These are phyloP conservation scores for Mactra quadrangularis DNA, from an alignment of 1,140 invertebrate genomes.

Conservation along the genomic window DNA sequence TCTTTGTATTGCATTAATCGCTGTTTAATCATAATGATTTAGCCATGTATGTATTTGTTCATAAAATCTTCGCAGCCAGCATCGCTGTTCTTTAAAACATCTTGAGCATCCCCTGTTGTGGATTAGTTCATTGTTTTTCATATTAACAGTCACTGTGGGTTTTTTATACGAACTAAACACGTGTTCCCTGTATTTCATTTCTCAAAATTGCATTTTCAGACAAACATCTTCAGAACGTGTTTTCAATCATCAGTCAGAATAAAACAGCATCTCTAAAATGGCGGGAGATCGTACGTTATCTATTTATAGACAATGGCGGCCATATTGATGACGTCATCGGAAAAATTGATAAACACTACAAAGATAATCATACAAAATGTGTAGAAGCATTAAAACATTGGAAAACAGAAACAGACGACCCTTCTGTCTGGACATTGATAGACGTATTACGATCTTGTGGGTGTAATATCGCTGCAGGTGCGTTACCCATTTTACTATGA, in stretches of 20 bases:
- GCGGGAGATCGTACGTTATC: conserved; percentile 28
- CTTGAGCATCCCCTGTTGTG: too few species aligned
- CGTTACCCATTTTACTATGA: background rate
- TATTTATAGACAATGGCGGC: background rate
- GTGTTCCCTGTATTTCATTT: too few species aligned
- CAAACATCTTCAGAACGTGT: conserved; percentile 18
- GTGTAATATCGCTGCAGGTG: conserved; percentile 38
- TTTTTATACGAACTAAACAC: too few species aligned
- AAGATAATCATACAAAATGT: conserved; percentile 16
- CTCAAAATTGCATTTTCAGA: too few species aligned
- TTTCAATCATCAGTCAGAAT: conserved; percentile 18
- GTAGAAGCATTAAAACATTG: conserved; percentile 14
- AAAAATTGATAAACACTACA: conserved; percentile 41
- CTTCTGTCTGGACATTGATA: conserved; percentile 30
- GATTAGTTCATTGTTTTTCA: too few species aligned
- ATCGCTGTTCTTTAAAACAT: too few species aligned
- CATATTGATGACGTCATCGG: conserved; percentile 3
- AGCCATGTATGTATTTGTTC: too few species aligned
- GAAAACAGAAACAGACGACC: background rate
- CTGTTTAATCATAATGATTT: too few species aligned
- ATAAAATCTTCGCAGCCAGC: too few species aligned
- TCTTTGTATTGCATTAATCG: too few species aligned
- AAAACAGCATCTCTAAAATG: conserved; percentile 10
- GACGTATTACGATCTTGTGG: conserved; percentile 19
- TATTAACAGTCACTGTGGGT: too few species aligned